phyloP scores from a whole-genome alignment of 2,797 vertebrate species.

The Lindbergichthys nudifrons region DNA sequence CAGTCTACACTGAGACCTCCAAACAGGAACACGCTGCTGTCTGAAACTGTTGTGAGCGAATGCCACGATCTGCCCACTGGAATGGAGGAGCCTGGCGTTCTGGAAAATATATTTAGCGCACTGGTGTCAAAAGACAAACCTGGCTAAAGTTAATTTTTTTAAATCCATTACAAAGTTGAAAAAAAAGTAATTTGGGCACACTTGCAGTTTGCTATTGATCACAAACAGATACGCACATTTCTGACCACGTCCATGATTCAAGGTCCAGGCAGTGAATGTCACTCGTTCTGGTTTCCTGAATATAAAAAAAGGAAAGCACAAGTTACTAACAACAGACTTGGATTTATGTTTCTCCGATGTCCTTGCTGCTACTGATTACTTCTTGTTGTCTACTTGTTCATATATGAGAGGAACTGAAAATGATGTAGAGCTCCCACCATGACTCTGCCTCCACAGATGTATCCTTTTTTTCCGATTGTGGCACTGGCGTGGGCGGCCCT shows the following conservation, averaged over 20 bases:
- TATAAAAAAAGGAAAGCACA: conserved; percentile 31
- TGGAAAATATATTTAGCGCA: conserved; percentile 48
- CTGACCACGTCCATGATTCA: conserved; percentile 93
- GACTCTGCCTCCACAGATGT: conserved; percentile 93
- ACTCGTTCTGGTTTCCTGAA: conserved; percentile 93
- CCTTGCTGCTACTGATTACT: too few relatives aligned
- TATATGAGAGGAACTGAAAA: background rate
- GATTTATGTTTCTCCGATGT: background rate
- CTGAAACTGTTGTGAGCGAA: conserved; percentile 89
- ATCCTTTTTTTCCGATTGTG: conserved; percentile 88
- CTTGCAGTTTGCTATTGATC: background rate
- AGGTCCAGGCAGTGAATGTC: conserved; percentile 93
- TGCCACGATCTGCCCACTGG: conserved; percentile 96
- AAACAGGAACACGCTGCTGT: conserved; percentile 91
- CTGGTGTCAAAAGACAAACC: background rate
- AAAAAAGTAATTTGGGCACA: background rate
- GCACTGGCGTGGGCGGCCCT: conserved; percentile 93
- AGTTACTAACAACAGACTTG: background rate
- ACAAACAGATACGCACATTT: conserved; percentile 88
- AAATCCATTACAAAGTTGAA: background rate
- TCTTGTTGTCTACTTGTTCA: background rate
- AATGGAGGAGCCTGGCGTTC: conserved; percentile 66
- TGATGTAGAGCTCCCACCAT: conserved; percentile 84
- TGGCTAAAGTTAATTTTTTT: background rate
- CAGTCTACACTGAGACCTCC: conserved; percentile 94